Base-by-base conservation (phyloP, 1,140 invertebrate species). In the Lasaia peninsularis region DNA sequence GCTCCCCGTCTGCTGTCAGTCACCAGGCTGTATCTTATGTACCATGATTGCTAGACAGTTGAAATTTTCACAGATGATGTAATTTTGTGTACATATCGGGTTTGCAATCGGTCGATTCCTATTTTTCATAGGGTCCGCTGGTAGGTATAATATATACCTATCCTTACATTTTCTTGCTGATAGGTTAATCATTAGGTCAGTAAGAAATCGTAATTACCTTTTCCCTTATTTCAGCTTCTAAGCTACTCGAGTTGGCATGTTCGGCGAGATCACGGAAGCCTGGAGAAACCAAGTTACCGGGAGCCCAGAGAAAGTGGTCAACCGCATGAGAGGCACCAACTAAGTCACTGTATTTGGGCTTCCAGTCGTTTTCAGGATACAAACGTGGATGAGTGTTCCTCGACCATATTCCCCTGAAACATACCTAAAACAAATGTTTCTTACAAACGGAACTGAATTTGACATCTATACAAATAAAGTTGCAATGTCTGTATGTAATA, bases 321-420 rank as follows among this genome's bases (percentile, higher is more conserved):
- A 59, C 52, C 3, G 71, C 58, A 24, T 88, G 85, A 0, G 82
- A 86, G 0, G 81, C 82, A 8, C 85, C 81, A 0, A 80, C 77
- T 11, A 88, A 20, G 48, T 85, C 77, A 40, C 85, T 86, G 51
- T 73, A 86, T 5, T 61, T 52, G 7, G 81, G 80, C 8, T 72
- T 28, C 80, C 80, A 83, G 21, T 85, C 82, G 34, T 86, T 88
- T 50, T 88, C 85, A 2, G 85, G 85, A 31, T 74, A 88, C 0
- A 76, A 35, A 5, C 63, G 67, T 2, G 82, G 82, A 56, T 88
- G 85, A 0, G 82, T 88, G 48, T 88, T 78, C 10, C 85, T 65
- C 0, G 85, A 88, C 85, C 85, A 88, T 24, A 81, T 75, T 12
- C 85, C 85, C 9, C 72, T 79, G 54, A 85, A 85, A 6, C 67